phyloP scores from a whole-genome alignment of 2,797 vertebrate species.

The Enteromius paludinosus region DNA sequence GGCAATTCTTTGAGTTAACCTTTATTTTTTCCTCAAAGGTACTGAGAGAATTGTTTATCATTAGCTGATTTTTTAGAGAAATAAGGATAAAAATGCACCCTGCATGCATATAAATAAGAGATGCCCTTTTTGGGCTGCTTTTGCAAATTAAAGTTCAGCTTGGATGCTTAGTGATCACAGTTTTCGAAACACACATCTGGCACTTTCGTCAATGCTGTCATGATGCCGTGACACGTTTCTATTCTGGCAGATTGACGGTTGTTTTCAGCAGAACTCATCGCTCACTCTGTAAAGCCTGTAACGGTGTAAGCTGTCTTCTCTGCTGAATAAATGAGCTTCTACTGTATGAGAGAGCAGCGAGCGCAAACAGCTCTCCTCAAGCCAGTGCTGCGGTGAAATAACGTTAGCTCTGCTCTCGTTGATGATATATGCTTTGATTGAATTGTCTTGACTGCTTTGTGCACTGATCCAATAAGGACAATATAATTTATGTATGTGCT shows the following conservation, averaged over 20 bases:
- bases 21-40: neutral
- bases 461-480: conserved; percentile 6
- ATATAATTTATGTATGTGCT: conserved; percentile 16
- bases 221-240: neutral
- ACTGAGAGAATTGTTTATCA: neutral
- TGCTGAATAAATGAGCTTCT: conserved; percentile 19
- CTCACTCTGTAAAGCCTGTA: conserved; percentile 4
- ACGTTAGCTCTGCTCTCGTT: neutral
- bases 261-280: conserved; percentile 13
- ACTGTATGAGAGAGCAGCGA: neutral
- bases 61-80: neutral
- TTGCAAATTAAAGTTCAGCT: neutral
- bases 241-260: neutral
- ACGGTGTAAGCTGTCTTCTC: neutral
- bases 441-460: conserved; percentile 13
- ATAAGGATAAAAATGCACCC: no score
- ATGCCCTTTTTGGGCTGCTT: neutral
- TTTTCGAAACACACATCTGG: neutral
- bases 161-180: neutral
- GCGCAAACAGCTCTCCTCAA: neutral
- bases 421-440: conserved; percentile 30
- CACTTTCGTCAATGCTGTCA: neutral
- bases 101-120: neutral
- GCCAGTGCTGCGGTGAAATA: neutral
- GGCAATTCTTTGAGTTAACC: neutral